Percentiles rank a stretch among this genome's conserved stretches.
Conservation (phyloP, 2,113 vertebrate genomes). For the Pelecanoides urinatrix region DNA sequence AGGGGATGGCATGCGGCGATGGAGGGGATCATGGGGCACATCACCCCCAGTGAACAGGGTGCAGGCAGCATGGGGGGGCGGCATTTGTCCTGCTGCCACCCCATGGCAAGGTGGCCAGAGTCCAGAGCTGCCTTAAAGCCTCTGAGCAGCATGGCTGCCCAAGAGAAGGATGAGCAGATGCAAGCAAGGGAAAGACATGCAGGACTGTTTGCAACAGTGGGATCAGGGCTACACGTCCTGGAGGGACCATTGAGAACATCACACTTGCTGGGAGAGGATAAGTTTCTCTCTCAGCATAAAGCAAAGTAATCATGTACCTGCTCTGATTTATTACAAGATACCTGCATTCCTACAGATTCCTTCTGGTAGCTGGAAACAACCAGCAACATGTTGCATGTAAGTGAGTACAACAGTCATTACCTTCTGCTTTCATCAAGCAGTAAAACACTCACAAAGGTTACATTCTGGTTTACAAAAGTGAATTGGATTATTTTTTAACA, state of each 20-base stretch:
- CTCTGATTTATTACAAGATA: background rate
- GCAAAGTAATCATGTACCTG: background rate
- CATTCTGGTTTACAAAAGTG: background rate
- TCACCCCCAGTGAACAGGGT: background rate
- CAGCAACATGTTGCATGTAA: background rate
- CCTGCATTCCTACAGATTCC: background rate
- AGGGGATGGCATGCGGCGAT: fast-evolving
- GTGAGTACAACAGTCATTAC: background rate
- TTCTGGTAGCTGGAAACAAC: background rate
- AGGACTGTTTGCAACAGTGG: background rate
- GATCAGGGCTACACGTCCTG: background rate
- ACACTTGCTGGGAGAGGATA: fast-evolving
- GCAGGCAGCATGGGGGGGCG: background rate
- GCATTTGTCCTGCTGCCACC: fast-evolving
- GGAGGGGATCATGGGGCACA: fast-evolving
- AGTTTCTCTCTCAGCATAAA: background rate
- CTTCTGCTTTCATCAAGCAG: background rate
- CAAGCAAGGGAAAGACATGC: background rate
- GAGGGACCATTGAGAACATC: background rate
- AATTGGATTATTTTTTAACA: background rate
- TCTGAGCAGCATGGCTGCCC: background rate
- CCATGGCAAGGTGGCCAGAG: background rate
- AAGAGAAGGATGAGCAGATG: background rate
- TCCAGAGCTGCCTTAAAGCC: background rate
- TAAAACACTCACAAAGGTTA: background rate